phyloP scores from a whole-genome alignment of 2,113 vertebrate genomes.

The Epinephelus fuscoguttatus region DNA sequence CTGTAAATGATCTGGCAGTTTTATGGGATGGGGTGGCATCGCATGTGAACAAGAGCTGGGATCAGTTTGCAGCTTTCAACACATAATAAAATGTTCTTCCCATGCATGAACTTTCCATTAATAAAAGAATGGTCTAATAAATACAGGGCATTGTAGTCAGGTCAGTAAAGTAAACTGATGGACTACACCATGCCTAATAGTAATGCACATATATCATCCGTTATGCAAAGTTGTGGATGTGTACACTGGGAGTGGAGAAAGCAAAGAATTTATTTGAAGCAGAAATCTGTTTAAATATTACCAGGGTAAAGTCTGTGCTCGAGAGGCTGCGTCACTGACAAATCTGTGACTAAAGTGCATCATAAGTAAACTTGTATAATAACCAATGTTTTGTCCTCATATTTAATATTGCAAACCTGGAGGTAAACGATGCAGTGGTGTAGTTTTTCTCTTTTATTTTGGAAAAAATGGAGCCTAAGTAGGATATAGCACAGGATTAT shows the following conservation, averaged over 20 bases:
- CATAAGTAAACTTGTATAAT: not conserved
- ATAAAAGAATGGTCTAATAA: not conserved
- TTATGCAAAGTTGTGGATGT: not conserved
- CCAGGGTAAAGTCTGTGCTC: not conserved
- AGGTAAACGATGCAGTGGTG: not conserved
- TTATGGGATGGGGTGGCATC: not conserved
- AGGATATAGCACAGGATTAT: too few species aligned
- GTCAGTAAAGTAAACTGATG: not conserved
- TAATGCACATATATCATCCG: not conserved
- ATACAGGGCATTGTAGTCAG: not conserved
- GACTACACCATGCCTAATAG: not conserved
- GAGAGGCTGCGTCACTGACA: too few species aligned
- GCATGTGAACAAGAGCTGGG: not conserved
- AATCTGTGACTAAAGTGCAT: not conserved
- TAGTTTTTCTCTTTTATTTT: not conserved
- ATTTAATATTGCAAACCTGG: not conserved
- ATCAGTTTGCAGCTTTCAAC: not conserved
- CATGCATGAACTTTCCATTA: not conserved
- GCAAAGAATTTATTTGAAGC: not conserved
- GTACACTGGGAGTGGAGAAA: not conserved
- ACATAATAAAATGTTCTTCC: not conserved
- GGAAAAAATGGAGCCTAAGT: not conserved
- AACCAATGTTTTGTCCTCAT: not conserved
- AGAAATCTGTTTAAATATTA: not conserved
- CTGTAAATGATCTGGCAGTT: not conserved